A percentile compares a stretch with the other conserved stretches of the same genome.
Evolutionary conservation across 2,888 invertebrate genomes (phyloP).

Genomic region (Aphelenchoides bicaudatus): DNA sequence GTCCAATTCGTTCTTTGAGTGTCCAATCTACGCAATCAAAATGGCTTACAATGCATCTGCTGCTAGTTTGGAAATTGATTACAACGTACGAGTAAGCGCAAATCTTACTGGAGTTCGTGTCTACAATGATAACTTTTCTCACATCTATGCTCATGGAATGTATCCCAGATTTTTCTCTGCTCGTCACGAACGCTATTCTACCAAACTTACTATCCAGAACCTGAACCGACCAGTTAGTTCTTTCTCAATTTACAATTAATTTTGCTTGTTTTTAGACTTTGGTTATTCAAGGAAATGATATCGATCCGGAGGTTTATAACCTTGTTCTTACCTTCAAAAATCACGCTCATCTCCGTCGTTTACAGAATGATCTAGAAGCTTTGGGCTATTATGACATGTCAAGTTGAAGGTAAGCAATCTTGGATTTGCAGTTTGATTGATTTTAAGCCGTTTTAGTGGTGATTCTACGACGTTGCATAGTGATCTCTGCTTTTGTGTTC

Average conservation of each 20-base stretch:
- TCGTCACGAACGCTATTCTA: neutral
- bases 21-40: neutral
- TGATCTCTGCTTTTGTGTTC: neutral
- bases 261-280: neutral
- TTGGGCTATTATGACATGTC: neutral
- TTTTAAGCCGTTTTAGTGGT: neutral
- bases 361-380: neutral
- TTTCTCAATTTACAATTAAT: slow-evolving; percentile 1
- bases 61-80: neutral
- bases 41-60: neutral
- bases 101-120: neutral
- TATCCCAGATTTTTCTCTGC: neutral
- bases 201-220: neutral
- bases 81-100: neutral
- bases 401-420: neutral
- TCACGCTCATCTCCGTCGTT: neutral
- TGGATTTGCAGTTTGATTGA: neutral
- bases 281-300: neutral
- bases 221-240: neutral
- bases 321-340: neutral
- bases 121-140: slow-evolving; percentile 1
- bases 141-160: neutral
- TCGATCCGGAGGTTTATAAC: neutral
- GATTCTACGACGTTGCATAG: neutral
- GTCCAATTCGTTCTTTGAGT: neutral